Evolutionary conservation across 2,113 vertebrate genomes (phyloP), one percentile per base, ranked within the genome.

Genomic region (Paracanthobrama guichenoti): DNA sequence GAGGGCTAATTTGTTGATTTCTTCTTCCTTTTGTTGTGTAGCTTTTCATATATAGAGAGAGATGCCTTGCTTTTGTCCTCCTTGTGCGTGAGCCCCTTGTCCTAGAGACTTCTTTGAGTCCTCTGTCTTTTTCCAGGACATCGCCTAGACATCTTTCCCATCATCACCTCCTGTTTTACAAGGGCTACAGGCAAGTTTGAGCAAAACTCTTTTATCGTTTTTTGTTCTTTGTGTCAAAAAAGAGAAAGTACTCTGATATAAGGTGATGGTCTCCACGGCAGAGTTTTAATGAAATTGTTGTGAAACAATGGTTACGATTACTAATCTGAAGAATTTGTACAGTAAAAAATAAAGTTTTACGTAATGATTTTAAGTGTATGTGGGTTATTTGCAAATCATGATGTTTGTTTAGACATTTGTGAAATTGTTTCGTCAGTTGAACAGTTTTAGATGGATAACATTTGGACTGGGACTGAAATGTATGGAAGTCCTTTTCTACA

Each of bases 261-360:
- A 73, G 83, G 87, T 71, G 73, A 82, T 86, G 80, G 88, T 75
- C 74, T 90, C 44, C 31, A 62, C 69, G 80, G 44, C 50, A 83
- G 53, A 62, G 69, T 59, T 77, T 59, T 71, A 79, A 46, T 53
- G 66, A 86, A 75, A 74, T 88, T 83, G 77, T 66, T 79, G 53
- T 28, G 82, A 81, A 69, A 84, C 87, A 81, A 89, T 82, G 82
- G 86, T 79, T 78, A 86, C 59, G 86, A 89, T 87, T 81, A 84
- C 88, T 90, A 89, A 92, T 86, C 86, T 88, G 82, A 87, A 87
- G 79, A 91, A 92, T 93, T 94, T 94, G 93, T 94, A 93, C 91
- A 93, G 91, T 88, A 59, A 90, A 85, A 88, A 85, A 85, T 91
- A 92, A 94, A 94, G 77, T 79, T 92, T 92, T 90, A 91, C 72